A percentile compares a stretch with the other conserved stretches of the same genome.
phyloP scores from a whole-genome alignment of 1,140 invertebrate species.

The Bradysia coprophila region DNA sequence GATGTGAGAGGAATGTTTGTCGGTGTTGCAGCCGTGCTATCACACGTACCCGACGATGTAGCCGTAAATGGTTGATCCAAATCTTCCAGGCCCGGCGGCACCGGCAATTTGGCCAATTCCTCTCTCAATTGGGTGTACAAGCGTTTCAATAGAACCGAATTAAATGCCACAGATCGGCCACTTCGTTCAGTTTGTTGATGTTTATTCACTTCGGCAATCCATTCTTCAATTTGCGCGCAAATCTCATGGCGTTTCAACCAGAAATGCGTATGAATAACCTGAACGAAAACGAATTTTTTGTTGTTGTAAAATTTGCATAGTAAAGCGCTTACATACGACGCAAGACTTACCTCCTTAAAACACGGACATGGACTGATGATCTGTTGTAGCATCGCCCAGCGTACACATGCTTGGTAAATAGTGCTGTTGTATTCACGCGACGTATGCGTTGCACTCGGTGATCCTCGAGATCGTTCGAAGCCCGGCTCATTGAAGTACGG shows the following conservation, averaged over 20 bases:
- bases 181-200: slow-evolving; percentile 47
- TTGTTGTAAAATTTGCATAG: too few relatives aligned
- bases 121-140: slow-evolving; percentile 62
- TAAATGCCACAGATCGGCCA: slow-evolving; percentile 52
- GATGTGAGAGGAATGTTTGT: slow-evolving; percentile 17
- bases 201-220: slow-evolving; percentile 73
- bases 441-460: slow-evolving; percentile 69
- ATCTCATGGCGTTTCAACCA: slow-evolving; percentile 89
- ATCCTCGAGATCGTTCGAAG: slow-evolving; percentile 82
- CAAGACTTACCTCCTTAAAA: slow-evolving; percentile 63
- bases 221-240: slow-evolving; percentile 69
- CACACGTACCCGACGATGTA: too few relatives aligned
- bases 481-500: slow-evolving; percentile 98
- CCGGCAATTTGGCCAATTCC: slow-evolving; percentile 58
- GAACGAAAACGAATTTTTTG: too few relatives aligned
- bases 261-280: slow-evolving; percentile 87
- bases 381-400: slow-evolving; percentile 93
- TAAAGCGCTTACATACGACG: too few relatives aligned
- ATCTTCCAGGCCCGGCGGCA: slow-evolving; percentile 50
- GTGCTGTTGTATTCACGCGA: slow-evolving; percentile 89
- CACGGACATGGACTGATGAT: slow-evolving; percentile 78
- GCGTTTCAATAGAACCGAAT: slow-evolving; percentile 51
- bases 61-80: slow-evolving; percentile 38
- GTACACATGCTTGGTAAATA: slow-evolving; percentile 85
- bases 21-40: slow-evolving; percentile 17